Conservation (phyloP, 2,888 invertebrate species). For the Leucozona laternaria region DNA sequence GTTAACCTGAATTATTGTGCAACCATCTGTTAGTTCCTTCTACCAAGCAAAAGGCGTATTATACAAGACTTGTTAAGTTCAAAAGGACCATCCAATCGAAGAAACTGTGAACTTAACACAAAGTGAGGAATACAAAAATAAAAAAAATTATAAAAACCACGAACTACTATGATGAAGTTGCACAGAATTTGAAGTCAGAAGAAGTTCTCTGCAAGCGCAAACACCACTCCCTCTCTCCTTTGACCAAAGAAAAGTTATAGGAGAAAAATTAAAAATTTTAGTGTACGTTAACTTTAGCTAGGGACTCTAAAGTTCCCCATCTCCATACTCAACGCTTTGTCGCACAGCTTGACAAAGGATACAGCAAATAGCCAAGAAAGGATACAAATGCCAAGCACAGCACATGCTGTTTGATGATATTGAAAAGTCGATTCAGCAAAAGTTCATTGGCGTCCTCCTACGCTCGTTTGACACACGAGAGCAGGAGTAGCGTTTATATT, state of each 20-base stretch:
- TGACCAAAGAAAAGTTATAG: slow-evolving; percentile 37
- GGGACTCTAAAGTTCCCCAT: slow-evolving; percentile 34
- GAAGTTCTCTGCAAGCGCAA: slow-evolving; percentile 19
- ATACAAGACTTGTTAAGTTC: slow-evolving; percentile 58
- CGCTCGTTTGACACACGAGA: slow-evolving; percentile 18
- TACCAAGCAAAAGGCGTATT: not conserved
- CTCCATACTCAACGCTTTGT: too few relatives aligned
- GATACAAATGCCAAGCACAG: slow-evolving; percentile 53
- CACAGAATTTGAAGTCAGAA: slow-evolving; percentile 9
- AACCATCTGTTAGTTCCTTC: slow-evolving; percentile 41
- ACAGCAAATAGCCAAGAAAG: slow-evolving; percentile 35
- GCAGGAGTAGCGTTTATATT: slow-evolving; percentile 17
- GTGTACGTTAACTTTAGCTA: slow-evolving; percentile 40
- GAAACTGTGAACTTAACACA: slow-evolving; percentile 68
- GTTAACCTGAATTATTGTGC: slow-evolving; percentile 56
- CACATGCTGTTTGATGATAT: slow-evolving; percentile 73
- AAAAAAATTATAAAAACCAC: slow-evolving; percentile 2
- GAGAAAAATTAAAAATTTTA: slow-evolving; percentile 46
- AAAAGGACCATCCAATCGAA: slow-evolving; percentile 65
- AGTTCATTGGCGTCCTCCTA: slow-evolving; percentile 72
- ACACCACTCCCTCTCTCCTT: slow-evolving; percentile 24
- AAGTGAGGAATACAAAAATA: slow-evolving; percentile 45
- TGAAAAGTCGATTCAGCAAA: slow-evolving; percentile 74
- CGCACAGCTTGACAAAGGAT: slow-evolving; percentile 46
- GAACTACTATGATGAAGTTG: slow-evolving; percentile 37